These are phyloP conservation scores for Pseudocheirus occidentalis DNA, from an alignment of 2,797 vertebrate species.

Conservation along the genomic window DNA sequence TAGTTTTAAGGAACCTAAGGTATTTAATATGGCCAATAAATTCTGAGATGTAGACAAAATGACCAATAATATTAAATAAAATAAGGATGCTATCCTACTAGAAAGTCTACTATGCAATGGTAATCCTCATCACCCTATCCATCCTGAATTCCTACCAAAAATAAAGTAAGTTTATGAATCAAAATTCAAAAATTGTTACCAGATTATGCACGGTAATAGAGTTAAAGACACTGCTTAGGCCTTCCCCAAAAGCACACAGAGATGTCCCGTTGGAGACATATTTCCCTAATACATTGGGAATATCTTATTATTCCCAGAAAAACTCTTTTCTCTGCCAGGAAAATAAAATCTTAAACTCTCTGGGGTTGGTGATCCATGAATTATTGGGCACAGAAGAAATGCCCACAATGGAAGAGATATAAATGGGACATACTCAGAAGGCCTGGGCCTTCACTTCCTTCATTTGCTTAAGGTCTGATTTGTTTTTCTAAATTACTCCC, in stretches of 20 bases:
- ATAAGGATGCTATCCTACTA: background rate
- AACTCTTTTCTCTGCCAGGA: slow-evolving; percentile 10
- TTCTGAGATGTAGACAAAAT: slow-evolving; percentile 5
- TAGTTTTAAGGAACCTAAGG: slow-evolving; percentile 34
- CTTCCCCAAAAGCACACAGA: slow-evolving; percentile 7
- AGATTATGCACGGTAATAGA: background rate
- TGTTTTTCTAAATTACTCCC: background rate
- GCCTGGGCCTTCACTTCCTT: background rate
- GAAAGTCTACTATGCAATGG: slow-evolving; percentile 31
- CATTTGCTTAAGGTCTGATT: background rate
- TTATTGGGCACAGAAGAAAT: background rate
- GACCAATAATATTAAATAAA: slow-evolving; percentile 24
- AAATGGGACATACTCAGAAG: background rate
- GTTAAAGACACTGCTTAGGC: background rate
- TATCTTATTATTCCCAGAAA: slow-evolving; percentile 5
- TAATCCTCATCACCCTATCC: background rate
- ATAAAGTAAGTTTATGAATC: slow-evolving; percentile 33
- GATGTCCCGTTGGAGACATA: slow-evolving; percentile 12
- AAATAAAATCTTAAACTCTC: slow-evolving; percentile 28
- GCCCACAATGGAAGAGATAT: background rate
- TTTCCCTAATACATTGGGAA: slow-evolving; percentile 27
- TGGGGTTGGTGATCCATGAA: background rate
- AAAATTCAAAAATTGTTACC: slow-evolving; percentile 21
- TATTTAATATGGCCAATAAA: slow-evolving; percentile 42
- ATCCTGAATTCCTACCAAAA: slow-evolving; percentile 13